These are phyloP conservation scores for Neodiprion lecontei DNA, from an alignment of 1,140 invertebrate species.

Conservation along the genomic window DNA sequence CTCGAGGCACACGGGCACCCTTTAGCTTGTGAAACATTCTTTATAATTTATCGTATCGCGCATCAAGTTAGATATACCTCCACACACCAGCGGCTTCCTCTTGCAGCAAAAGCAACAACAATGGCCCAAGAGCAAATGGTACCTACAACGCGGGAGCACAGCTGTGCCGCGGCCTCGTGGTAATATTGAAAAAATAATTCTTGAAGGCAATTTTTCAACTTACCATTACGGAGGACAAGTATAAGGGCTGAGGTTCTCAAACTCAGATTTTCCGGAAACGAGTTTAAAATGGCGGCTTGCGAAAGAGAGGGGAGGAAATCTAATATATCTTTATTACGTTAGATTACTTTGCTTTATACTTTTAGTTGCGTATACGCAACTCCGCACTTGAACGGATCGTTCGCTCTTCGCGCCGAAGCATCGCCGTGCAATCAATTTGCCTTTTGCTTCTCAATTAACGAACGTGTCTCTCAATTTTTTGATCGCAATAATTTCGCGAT, in stretches of 20 bases:
- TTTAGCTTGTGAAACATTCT: background rate
- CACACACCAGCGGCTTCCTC: background rate
- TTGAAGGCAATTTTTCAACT: constrained; percentile 1
- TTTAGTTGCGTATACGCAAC: too few relatives aligned
- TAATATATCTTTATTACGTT: constrained; percentile 30
- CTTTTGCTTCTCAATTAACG: too few relatives aligned
- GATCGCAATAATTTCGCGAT: too few relatives aligned
- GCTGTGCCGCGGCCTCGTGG: background rate
- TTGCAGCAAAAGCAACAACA: background rate
- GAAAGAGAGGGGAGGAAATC: constrained; percentile 16
- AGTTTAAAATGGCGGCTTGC: constrained; percentile 29
- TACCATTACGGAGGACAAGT: background rate
- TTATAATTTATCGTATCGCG: background rate
- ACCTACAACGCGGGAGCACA: background rate
- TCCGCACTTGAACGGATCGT: too few relatives aligned
- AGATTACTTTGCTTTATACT: constrained; percentile 20
- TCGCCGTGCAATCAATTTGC: too few relatives aligned
- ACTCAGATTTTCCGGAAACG: constrained; percentile 24
- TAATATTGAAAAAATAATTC: constrained; percentile 2
- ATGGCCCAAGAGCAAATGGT: background rate
- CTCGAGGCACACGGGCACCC: background rate
- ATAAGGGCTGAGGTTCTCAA: constrained; percentile 26
- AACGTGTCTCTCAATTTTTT: too few relatives aligned
- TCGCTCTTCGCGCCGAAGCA: too few relatives aligned
- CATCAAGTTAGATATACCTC: background rate